Conservation (phyloP, 2,113 vertebrate genomes). For the Cynopterus brachyotis region DNA sequence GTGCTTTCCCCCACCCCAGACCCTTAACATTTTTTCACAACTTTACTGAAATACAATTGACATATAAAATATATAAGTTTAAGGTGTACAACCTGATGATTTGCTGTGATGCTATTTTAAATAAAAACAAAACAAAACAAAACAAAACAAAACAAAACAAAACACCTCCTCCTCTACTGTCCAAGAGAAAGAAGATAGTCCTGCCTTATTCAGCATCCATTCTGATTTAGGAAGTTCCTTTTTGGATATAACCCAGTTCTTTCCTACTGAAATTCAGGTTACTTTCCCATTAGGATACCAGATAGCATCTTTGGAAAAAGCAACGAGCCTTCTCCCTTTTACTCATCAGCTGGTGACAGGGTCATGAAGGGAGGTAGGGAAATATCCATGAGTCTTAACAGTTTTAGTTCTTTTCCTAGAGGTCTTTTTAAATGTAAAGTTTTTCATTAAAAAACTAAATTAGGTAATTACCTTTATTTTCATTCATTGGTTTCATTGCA, state of each 20-base stretch:
- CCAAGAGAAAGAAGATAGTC: neutral
- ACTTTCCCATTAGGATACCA: neutral
- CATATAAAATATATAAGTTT: neutral
- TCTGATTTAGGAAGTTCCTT: neutral
- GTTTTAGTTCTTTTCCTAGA: neutral
- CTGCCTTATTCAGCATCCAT: neutral
- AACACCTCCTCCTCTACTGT: neutral
- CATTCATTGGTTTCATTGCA: constrained; percentile 79
- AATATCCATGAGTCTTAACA: neutral
- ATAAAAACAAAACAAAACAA: neutral
- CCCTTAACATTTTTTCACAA: no score
- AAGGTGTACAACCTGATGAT: neutral
- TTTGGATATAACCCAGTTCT: neutral
- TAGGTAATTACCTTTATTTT: constrained; percentile 84
- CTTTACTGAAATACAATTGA: neutral
- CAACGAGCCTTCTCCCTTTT: neutral
- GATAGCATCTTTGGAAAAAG: neutral
- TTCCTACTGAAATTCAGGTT: neutral
- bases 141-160: neutral
- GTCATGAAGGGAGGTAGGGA: neutral
- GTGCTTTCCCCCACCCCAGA: no score
- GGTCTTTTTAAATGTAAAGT: neutral
- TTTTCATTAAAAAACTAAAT: neutral
- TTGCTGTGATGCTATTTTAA: neutral
- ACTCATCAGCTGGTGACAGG: neutral